Evolutionary conservation across 2,113 vertebrate species (phyloP), one percentile per base, ranked within the genome.

Genomic region (Heterotis niloticus): DNA sequence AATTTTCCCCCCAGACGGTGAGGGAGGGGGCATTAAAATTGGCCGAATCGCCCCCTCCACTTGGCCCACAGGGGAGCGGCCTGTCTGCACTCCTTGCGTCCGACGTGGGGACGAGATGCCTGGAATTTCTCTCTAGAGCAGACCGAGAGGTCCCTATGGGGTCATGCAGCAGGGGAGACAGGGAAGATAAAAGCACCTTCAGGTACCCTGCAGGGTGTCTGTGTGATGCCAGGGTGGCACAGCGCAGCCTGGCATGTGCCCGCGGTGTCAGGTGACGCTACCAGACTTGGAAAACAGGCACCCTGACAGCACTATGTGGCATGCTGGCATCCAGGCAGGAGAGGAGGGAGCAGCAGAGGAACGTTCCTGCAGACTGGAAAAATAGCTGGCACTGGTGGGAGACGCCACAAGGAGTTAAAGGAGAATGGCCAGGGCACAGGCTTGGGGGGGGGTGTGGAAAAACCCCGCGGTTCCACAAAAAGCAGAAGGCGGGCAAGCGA

Each of bases 271-370:
- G 69, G 78, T 80, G 78, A 74, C 62, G 77, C 64, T 73, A 79
- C 82, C 79, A 62, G 79, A 78, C 82, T 88, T 75, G 85, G 84
- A 86, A 89, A 84, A 74, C 80, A 76, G 70, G 80, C 74, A 65
- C 80, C 80, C 76, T 81, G 84, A 85, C 80, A 82, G 82, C 82
- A 83, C 83, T 70, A 83, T 84, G 82, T 80, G 79, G 86, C 81
- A 79, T 56, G 65, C 64, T 82, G 79, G 82, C 79, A 83, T 68
- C 81, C 76, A 69, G 44, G 79, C 51, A 74, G 78, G 74, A 64
- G 10, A n/a, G 57, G 69, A 54, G 59, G 17, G 34, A 34, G 74
- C 17, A 20, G 76, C 72, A 78, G 76, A 80, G 71, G 75, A 84
- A 80, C n/a, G 77, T 80, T 78, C 78, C 72, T 74, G 70, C 68